Evolutionary conservation across 1,140 invertebrate species (phyloP), one percentile per base, ranked within the genome.

Genomic region (Euglossa dilemma): DNA sequence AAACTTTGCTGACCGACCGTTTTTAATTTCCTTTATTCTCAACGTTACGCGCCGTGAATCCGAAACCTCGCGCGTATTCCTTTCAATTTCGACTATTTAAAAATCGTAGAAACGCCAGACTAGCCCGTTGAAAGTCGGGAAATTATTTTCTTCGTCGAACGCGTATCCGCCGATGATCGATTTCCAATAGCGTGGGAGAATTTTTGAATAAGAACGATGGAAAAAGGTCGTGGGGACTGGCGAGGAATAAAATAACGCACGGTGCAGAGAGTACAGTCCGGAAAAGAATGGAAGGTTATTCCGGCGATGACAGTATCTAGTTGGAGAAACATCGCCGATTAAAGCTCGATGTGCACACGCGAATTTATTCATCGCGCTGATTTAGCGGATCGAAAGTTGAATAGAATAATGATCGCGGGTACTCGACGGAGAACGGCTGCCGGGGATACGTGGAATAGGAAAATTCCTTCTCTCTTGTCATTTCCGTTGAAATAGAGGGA

Each of bases 301-400:
- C 43, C 36, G 8, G 12, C 43, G 23, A 67, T 67, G 63, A 82
- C 63, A 76, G 63, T 67, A n/a, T 75, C 63, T 57, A 28, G 23
- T 28, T 67, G 43, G 25, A 66, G 20, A 54, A 74, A 80, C 71
- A 57, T 43, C 11, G 79, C 56, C 14, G 59, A 82, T 76, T 67
- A 57, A 67, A 56, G 59, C 56, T 66, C 8, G 20, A 66, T 25
- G 50, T 54, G 47, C 14, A 28, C 74, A 52, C 25, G 20, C 54
- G 7, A 64, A 45, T 28, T 25, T 64, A n/a, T 63, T 9, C 18
- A 59, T 67, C 52, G 61, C 43, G 23, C 47, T 61, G 47, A 20
- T 43, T 80, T 50, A 43, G 23, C 23, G 18, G 16, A 57, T 43
- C 7, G 36, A 50, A 47, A 25, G 45, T 50, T 45, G 56, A n/a